These are phyloP conservation scores for Cacatua alba DNA, from an alignment of 2,113 vertebrate genomes.

Conservation along the genomic window DNA sequence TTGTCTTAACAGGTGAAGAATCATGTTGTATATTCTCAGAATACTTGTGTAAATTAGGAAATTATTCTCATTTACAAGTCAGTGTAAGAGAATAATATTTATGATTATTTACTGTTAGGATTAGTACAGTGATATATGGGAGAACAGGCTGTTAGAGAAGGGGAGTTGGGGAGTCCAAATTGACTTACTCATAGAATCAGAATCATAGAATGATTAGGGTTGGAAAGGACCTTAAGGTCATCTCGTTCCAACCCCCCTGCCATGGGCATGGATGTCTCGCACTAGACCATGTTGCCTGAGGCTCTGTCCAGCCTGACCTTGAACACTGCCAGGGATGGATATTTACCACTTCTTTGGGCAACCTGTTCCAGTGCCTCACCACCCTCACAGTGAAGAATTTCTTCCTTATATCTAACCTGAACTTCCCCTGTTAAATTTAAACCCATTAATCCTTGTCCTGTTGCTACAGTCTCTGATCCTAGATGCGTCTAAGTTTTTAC, in stretches of 20 bases:
- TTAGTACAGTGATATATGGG: neutral
- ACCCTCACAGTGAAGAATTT: neutral
- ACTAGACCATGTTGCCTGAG: neutral
- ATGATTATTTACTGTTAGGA: neutral
- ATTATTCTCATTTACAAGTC: neutral
- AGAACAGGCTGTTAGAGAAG: neutral
- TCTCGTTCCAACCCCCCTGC: neutral
- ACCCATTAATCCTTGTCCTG: neutral
- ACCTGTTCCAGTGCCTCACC: neutral
- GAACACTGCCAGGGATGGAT: neutral
- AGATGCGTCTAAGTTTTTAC: neutral
- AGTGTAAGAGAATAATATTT: neutral
- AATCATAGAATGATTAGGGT: neutral
- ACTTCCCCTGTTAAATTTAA: neutral
- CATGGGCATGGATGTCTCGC: neutral
- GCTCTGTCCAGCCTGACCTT: neutral
- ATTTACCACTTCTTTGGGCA: neutral
- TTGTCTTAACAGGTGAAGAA: neutral
- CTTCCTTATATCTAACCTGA: neutral
- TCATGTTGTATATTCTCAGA: neutral
- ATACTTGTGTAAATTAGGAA: neutral
- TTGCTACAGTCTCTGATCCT: neutral
- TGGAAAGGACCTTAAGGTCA: neutral
- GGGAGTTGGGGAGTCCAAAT: neutral
- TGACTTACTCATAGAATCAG: neutral